Evolutionary conservation across 2,888 invertebrate genomes (phyloP).

Genomic region (Peribatodes rhomboidaria): DNA sequence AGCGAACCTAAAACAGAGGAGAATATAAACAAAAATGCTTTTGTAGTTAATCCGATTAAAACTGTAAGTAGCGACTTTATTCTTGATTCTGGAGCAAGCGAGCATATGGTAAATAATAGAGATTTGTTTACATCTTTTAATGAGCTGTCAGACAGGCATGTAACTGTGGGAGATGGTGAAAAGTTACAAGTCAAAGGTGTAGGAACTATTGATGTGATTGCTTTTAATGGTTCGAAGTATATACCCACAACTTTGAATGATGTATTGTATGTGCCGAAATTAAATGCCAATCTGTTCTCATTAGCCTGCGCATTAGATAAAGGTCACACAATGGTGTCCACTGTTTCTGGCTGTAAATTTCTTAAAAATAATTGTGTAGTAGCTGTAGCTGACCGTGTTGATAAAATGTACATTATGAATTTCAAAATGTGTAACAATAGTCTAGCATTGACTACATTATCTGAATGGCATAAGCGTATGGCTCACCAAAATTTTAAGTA

Average conservation of each 20-base stretch:
- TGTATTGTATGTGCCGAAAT: slow-evolving; percentile 2
- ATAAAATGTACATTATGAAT: slow-evolving; percentile 12
- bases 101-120: background rate
- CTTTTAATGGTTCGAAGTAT: background rate
- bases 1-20: no score
- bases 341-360: slow-evolving; percentile 10
- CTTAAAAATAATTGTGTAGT: slow-evolving; percentile 7
- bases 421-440: background rate
- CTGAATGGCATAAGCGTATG: slow-evolving; percentile 13
- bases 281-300: background rate
- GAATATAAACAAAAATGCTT: background rate
- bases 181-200: background rate
- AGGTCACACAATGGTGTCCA: slow-evolving; percentile 5
- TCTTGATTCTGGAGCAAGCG: background rate
- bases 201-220: background rate
- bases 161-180: slow-evolving; percentile 11
- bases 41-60: background rate
- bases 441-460: background rate
- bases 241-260: slow-evolving; percentile 1
- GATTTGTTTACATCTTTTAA: background rate
- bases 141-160: background rate
- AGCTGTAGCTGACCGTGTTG: slow-evolving; percentile 4
- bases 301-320: background rate
- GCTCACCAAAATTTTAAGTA: slow-evolving; percentile 5
- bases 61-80: background rate